Base-by-base conservation (phyloP, 1,140 invertebrate genomes). In the Leptonema lineaticorne region DNA sequence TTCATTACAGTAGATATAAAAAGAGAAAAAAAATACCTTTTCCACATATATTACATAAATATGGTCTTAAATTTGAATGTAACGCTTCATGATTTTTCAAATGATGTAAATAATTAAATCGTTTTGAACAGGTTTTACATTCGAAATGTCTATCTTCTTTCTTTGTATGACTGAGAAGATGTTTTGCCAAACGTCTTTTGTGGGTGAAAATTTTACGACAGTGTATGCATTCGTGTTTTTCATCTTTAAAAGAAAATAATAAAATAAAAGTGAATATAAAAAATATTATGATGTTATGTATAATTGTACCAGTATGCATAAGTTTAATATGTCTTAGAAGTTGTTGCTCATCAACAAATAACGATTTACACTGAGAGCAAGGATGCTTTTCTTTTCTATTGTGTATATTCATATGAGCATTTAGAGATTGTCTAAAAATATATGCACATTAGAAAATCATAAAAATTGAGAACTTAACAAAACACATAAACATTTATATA, bases 21-120 rank as follows among this genome's bases (percentile, higher is more conserved):
- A 18, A 7, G 27, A 8, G 6, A 28, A 30, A 1, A 24, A 16
- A 7, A 18, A 20, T 20, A 71, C 70, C 67, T 66, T 57, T 68
- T 20, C 70, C 70, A 29, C 70, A 72, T 62, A 46, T 58, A 24
- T 24, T 69, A 28, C 70, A 72, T 9, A 72, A 53, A 37, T 46
- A 72, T 8, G 70, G 70, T 30, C 56, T 69, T 16, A 41, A 20
- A 18, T 68, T 68, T 16, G 70, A 69, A 29, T 72, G 70, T 20
- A 29, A 67, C 6, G 63, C 50, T 30, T 72, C 67, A 46, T 72
- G 70, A 29, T 69, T 72, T 5, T n/a, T 33, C n/a, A 72, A 50
- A 62, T 72, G 67, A 30, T 72, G 70, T 14, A 6, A 6, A 58
- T 67, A 68, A 29, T 72, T 72, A 50, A 72, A 72, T n/a, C 58